Base-by-base conservation (phyloP, 2,113 vertebrate species). In the Lophura nycthemera region DNA sequence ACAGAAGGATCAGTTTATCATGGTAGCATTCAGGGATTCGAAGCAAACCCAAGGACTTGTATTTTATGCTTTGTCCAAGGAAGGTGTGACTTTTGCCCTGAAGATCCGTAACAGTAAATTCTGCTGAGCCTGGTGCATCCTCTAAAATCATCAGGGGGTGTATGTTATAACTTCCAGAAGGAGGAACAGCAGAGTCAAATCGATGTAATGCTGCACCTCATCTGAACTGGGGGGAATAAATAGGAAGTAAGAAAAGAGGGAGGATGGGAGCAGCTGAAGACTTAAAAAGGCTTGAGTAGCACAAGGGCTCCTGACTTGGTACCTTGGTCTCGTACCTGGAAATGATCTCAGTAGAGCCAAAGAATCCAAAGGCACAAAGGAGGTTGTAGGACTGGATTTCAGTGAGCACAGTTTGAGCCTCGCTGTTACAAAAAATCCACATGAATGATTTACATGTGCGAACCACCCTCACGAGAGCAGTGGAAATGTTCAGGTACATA, bases 261-360 rank as follows among this genome's bases (percentile, higher is more conserved):
- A 36, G 34, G 32, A 29, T 4, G 17, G 56, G 48, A 61, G 27
- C 17, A 20, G 56, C 2, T 70, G 56, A 47, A 19, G 30, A 32
- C 10, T 8, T 18, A 13, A 8, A 59, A 73, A 64, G 27, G 9
- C 70, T 86, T 0, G 3, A 63, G 45, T 19, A 60, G 18, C 16
- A 77, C 36, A 12, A 29, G 8, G 43, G 34, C 69, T 30, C n/a
- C 82, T 63, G 40, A 14, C 6, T 80, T 3, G 1, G 18, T 48
- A 2, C 0, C 0, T 0, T 38, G 47, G 32, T 34, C 21, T 48
- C 0, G 0, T 27, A 67, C 18, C 0, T 27, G 43, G 29, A 47
- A 82, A 60, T 85, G 10, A 30, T 56, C 45, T 80, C 0, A 0
- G 4, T 21, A 30, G 38, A 27, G 30, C 38, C 43, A 74, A 14